phyloP scores from a whole-genome alignment of 2,797 vertebrate species.

The Zalophus californianus region DNA sequence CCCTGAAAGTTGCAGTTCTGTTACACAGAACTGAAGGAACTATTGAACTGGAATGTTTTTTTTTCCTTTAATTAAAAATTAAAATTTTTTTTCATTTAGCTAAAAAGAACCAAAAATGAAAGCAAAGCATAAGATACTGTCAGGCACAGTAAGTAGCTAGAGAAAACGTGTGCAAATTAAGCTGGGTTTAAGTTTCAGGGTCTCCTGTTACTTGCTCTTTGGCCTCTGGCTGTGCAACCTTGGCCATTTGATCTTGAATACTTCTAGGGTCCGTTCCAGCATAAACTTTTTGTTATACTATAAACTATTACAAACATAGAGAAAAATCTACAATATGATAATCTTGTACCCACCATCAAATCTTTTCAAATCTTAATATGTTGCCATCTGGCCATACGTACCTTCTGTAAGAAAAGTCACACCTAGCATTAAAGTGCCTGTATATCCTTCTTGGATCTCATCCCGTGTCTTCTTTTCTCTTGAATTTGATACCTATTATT shows the following conservation, averaged over 20 bases:
- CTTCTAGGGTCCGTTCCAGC: neutral
- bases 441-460: neutral
- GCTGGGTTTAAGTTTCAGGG: neutral
- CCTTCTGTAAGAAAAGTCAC: neutral
- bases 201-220: neutral
- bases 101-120: neutral
- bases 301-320: neutral
- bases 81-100: neutral
- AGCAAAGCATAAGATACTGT: neutral
- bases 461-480: neutral
- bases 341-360: neutral
- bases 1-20: neutral
- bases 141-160: neutral
- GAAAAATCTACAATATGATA: neutral
- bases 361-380: neutral
- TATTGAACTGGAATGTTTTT: neutral
- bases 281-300: neutral
- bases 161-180: neutral
- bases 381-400: neutral
- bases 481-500: neutral
- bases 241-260: neutral
- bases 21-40: neutral
- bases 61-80: neutral
- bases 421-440: neutral
- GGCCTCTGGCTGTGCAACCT: neutral